Base-by-base conservation (phyloP, 2,113 vertebrate genomes). In the Trichechus manatus region DNA sequence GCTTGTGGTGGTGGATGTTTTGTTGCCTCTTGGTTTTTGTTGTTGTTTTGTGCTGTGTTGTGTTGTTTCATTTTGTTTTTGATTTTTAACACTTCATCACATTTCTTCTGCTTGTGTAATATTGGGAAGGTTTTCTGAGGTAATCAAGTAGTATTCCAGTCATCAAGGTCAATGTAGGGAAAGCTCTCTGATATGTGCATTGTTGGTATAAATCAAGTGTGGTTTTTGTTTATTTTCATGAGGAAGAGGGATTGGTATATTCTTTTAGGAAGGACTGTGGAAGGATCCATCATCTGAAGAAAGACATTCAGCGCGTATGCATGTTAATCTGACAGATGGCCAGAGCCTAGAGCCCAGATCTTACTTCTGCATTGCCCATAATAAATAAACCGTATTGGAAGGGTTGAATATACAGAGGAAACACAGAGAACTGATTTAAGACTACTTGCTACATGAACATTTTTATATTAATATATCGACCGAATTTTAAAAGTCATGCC, bases 401-500 rank as follows among this genome's bases (percentile, higher is more conserved):
- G 20, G 53, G 80, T 96, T 93, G 91, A 96, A 11, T 87, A 31
- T 88, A 78, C 39, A 77, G 50, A 96, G 44, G 22, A 29, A 96
- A 74, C 70, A 72, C 22, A 94, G 89, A 91, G 31, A 96, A 89
- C 85, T 97, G 89, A 97, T 96, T 98, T 97, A 97, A 85, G 72
- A 68, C 80, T 87, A 87, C 83, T 95, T 72, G 39, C 53, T 94
- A 64, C 53, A 75, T 93, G 93, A 95, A 87, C 80, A 97, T 97
- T 94, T 95, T 92, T 74, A 86, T 82, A 95, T 95, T 97, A 87
- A 91, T 96, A 89, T 93, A 96, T 95, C 0, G 53, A 91, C 87
- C 5, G 0, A 93, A 93, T 97, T 97, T 97, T 92, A 81, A 95
- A 96, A 97, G 97, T 92, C 95, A 95, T 97, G 94, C 92, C 96